phyloP scores from a whole-genome alignment of 2,888 invertebrate species.

The Syrphus vitripennis region DNA sequence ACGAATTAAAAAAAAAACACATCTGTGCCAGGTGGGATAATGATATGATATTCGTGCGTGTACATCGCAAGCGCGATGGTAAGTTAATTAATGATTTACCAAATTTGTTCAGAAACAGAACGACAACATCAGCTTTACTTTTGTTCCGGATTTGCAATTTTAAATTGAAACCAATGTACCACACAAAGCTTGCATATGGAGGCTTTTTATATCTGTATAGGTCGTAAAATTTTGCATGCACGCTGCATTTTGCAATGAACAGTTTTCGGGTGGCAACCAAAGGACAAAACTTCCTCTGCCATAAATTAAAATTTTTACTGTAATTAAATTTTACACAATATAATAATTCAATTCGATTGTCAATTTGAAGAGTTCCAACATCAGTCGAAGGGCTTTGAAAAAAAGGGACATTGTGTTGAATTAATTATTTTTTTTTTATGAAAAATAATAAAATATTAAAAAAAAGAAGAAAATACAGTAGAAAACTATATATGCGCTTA shows the following conservation, averaged over 20 bases:
- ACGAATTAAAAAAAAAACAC: conserved; percentile 25
- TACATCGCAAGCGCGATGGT: conserved; percentile 52
- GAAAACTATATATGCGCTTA: background rate
- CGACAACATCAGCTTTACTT: conserved; percentile 50
- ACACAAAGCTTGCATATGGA: conserved; percentile 48
- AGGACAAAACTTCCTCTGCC: conserved; percentile 65
- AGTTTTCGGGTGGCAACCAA: conserved; percentile 32
- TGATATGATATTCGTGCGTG: conserved; percentile 55
- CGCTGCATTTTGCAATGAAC: conserved; percentile 6
- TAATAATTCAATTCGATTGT: conserved; percentile 63
- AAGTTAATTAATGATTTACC: conserved; percentile 65
- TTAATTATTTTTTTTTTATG: conserved; percentile 62
- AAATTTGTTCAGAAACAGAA: conserved; percentile 52
- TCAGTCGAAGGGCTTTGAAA: conserved; percentile 14
- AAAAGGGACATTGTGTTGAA: conserved; percentile 30
- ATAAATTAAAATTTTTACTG: conserved; percentile 75
- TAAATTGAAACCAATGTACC: conserved; percentile 65
- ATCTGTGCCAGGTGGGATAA: conserved; percentile 44
- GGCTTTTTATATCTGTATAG: background rate
- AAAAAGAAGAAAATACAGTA: background rate
- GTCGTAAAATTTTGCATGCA: conserved; percentile 31
- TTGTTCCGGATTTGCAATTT: conserved; percentile 61
- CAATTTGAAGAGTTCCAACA: conserved; percentile 16
- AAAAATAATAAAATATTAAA: conserved; percentile 11
- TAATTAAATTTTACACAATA: conserved; percentile 74